These are phyloP conservation scores for Megaceryle alcyon DNA, from an alignment of 2,797 vertebrate species.

Conservation along the genomic window DNA sequence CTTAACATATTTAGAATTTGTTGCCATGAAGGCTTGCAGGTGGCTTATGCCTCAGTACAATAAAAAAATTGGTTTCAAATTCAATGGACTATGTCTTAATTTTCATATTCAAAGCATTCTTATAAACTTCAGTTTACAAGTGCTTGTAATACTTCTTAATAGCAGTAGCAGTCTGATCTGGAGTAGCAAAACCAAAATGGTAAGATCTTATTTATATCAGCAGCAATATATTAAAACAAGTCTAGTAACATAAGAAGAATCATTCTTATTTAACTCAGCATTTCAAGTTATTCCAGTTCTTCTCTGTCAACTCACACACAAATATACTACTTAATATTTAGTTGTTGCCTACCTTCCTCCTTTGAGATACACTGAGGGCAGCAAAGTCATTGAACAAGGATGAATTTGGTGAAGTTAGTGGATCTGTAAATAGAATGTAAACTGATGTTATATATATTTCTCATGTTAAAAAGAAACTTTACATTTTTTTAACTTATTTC, in stretches of 20 bases:
- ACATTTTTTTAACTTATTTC: neutral
- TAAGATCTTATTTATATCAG: neutral
- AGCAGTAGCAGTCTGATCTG: neutral
- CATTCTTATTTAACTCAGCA: neutral
- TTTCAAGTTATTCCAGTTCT: slow-evolving; percentile 24
- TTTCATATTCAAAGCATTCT: neutral
- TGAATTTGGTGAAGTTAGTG: slow-evolving; percentile 93
- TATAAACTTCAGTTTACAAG: neutral
- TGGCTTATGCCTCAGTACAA: neutral
- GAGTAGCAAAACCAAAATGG: neutral
- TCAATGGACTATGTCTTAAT: neutral
- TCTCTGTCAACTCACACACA: neutral
- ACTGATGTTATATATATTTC: neutral
- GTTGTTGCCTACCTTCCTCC: slow-evolving; percentile 91
- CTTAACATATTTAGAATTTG: neutral
- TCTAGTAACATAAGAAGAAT: neutral
- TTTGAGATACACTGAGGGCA: slow-evolving; percentile 96
- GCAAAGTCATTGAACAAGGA: slow-evolving; percentile 98
- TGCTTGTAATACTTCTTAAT: neutral
- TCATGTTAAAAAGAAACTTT: neutral
- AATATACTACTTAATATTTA: slow-evolving; percentile 3
- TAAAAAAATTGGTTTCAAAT: neutral
- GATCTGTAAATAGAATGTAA: slow-evolving; percentile 82
- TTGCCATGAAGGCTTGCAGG: neutral
- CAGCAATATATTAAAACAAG: neutral